Conservation (phyloP, 1,140 invertebrate species). For the Potamilus streckersoni region DNA sequence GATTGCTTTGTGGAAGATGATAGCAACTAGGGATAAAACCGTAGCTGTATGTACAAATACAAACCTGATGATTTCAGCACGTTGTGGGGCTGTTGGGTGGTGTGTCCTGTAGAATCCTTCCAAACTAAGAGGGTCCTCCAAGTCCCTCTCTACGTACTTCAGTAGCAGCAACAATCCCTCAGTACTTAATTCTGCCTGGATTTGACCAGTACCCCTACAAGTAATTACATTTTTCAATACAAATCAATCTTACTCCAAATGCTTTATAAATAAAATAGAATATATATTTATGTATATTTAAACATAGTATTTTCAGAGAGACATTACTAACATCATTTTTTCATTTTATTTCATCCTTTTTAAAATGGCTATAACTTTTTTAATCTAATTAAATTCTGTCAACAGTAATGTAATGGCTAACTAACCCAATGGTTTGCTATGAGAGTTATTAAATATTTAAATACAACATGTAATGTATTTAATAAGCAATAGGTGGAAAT, state of each 20-base stretch:
- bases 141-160: slow-evolving; percentile 44
- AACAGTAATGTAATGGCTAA: too few species aligned
- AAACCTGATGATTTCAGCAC: slow-evolving; percentile 37
- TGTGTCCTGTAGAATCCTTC: slow-evolving; percentile 54
- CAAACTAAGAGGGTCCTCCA: slow-evolving; percentile 40
- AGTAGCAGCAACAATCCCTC: slow-evolving; percentile 48
- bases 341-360: not conserved
- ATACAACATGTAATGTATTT: too few species aligned
- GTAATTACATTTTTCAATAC: not conserved
- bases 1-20: too few species aligned
- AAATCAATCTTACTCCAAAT: not conserved
- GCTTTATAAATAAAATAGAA: not conserved
- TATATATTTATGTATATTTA: not conserved
- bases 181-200: slow-evolving; percentile 45
- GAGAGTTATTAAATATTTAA: too few species aligned
- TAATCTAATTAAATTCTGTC: too few species aligned
- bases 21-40: too few species aligned
- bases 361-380: too few species aligned
- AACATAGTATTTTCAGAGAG: too few species aligned
- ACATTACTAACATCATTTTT: not conserved
- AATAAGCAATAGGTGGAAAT: too few species aligned
- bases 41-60: too few species aligned
- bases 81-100: slow-evolving; percentile 34
- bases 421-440: too few species aligned
- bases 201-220: slow-evolving; percentile 21